Evolutionary conservation across 2,113 vertebrate genomes (phyloP).

Genomic region (Oreochromis niloticus): DNA sequence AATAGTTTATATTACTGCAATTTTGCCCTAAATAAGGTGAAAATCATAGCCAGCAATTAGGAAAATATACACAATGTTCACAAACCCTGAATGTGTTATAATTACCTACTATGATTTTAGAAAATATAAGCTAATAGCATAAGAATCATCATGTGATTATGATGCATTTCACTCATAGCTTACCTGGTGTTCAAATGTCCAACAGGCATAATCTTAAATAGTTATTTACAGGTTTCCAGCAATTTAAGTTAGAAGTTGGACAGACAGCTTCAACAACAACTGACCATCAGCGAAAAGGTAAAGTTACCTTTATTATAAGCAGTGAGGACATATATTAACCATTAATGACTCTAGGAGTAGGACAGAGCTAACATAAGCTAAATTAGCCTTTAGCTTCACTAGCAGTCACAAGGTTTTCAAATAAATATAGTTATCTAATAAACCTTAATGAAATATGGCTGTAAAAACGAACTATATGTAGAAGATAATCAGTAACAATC

Average conservation of each 20-base stretch:
- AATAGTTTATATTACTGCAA: not conserved
- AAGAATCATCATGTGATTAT: not conserved
- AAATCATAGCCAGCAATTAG: fast-evolving
- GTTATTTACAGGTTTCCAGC: not conserved
- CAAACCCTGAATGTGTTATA: not conserved
- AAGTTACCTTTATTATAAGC: not conserved
- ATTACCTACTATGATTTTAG: fast-evolving
- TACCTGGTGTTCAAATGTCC: not conserved
- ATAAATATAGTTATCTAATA: not conserved
- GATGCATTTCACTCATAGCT: not conserved
- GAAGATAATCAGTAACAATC: not conserved
- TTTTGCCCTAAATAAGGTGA: not conserved
- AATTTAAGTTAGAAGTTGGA: not conserved
- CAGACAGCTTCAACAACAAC: not conserved
- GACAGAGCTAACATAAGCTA: not conserved
- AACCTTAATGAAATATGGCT: not conserved
- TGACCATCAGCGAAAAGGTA: not conserved
- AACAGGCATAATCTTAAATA: not conserved
- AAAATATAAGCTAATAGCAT: not conserved
- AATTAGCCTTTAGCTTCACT: not conserved
- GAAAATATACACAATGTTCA: not conserved
- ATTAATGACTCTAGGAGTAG: not conserved
- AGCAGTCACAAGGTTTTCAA: not conserved
- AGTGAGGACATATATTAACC: not conserved
- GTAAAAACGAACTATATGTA: not conserved